Base-by-base conservation (phyloP, 2,888 invertebrate genomes). In the Cylindroiulus punctatus region DNA sequence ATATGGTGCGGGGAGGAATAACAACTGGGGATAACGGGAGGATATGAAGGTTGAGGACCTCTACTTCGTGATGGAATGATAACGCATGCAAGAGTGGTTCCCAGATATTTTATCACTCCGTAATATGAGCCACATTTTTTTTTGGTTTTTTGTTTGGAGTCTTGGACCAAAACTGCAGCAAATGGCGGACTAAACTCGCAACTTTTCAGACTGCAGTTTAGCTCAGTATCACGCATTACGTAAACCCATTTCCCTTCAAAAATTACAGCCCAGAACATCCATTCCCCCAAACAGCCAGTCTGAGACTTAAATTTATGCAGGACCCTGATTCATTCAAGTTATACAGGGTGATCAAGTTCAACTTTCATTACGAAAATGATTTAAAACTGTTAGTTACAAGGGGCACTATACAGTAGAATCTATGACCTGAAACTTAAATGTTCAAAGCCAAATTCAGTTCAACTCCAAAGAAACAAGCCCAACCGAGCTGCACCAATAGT, bases 81-180 rank as follows among this genome's bases (percentile, higher is more conserved):
- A 82, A 82, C 36, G 42, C 42, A 82, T 82, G 42, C 36, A 82
- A 82, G 82, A 82, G 82, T 82, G 82, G 82, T 36, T 82, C 82
- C 36, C 82, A 65, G 19, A 82, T 82, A 82, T 82, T 82, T 82
- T 82, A 82, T 82, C 82, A 42, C 42, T 82, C 42, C 17, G 82
- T 82, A 82, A 82, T 22, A 40, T 82, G 42, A 82, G 22, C 82
- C 82, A 81, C 36, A 82, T 82, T 82, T 82, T 42, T 65, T 65
- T 3, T 2, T 10, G 26, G 19, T 65, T 65, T 65, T 52, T 52
- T 65, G 19, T 65, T 65, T 65, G 26, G 65, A 65, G 26, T 65
- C 26, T 65, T 65, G 65, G 65, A 65, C 65, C 65, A 65, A 65
- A 26, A 65, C 65, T 26, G 26, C 26, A 65, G 65, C n/a, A 65